Evolutionary conservation across 2,888 invertebrate genomes (phyloP), one percentile per base, ranked within the genome.

Genomic region (Phorcus lineatus): DNA sequence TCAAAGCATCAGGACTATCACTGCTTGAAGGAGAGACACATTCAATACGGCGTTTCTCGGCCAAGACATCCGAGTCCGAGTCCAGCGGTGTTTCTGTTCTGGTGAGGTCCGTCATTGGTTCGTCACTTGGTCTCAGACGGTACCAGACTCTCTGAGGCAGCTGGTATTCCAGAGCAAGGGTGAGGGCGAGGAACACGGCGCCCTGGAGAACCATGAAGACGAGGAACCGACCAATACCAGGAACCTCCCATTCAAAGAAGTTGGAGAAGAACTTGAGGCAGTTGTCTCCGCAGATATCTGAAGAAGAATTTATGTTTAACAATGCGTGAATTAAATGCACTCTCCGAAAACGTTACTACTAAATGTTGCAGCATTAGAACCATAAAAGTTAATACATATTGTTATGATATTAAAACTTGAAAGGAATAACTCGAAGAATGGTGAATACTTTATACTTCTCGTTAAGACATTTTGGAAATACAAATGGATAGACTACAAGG

Each of bases 211-310:
- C 82, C 92, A 96, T 94, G 86, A 95, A 95, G 0, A 95, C 74
- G 1, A 96, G 85, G 91, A 96, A 96, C 0, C 95, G 94, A 28
- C 96, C 94, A 57, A 96, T 94, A 1, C 97, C 97, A 0, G 96
- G 96, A 40, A 94, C 92, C 22, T 95, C 93, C 95, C 96, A 96
- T 0, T 94, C 93, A 87, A 95, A 95, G 90, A 95, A 95, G 0
- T 95, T 93, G 31, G 94, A 91, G 2, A 91, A 89, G 88, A 90
- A 93, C 19, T 87, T 84, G 28, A 92, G 86, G 84, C 90, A 90
- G 24, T 54, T 36, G 6, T 19, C 67, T 19, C 80, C 81, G 79
- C 86, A 88, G 22, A 77, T 78, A 54, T 86, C 87, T 87, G 82
- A 16, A 83, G 83, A 36, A 75, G 52, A 47, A 47, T 52, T 79